Evolutionary conservation across 2,888 invertebrate species (phyloP).

Genomic region (Metallyticus violacea): DNA sequence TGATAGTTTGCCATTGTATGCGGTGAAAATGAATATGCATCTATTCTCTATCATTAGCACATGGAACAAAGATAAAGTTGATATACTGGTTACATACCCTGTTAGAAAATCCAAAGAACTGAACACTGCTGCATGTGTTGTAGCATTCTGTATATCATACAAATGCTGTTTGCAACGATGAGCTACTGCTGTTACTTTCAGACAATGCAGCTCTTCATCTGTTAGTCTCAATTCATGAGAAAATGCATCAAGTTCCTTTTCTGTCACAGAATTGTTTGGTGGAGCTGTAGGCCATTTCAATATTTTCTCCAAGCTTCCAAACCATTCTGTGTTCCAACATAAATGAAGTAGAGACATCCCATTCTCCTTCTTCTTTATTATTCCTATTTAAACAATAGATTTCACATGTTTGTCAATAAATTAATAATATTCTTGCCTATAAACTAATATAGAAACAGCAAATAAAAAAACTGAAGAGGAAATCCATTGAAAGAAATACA

Average conservation of each 20-base stretch:
- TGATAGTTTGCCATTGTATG: too few relatives aligned
- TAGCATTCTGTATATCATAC: constrained; percentile 61
- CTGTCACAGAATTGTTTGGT: background rate
- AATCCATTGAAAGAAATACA: too few relatives aligned
- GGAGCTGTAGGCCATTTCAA: constrained; percentile 39
- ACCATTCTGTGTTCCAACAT: constrained; percentile 49
- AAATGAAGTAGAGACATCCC: constrained; percentile 45
- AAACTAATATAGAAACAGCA: too few relatives aligned
- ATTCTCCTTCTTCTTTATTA: constrained; percentile 42
- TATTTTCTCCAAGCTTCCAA: constrained; percentile 44
- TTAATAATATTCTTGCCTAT: too few relatives aligned
- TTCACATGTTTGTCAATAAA: too few relatives aligned
- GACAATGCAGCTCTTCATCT: constrained; percentile 49
- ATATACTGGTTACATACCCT: constrained; percentile 49
- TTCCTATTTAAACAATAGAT: constrained; percentile 35
- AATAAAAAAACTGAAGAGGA: too few relatives aligned
- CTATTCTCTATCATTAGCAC: too few relatives aligned
- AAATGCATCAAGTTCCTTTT: background rate
- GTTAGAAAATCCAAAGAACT: constrained; percentile 56
- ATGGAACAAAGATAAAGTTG: too few relatives aligned
- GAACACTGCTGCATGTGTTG: constrained; percentile 57
- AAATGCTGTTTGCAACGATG: constrained; percentile 55
- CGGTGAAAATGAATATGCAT: too few relatives aligned
- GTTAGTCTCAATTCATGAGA: constrained; percentile 41
- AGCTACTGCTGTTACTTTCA: constrained; percentile 54